Conservation (phyloP, 2,888 invertebrate species). For the Eupithecia pulchellata region DNA sequence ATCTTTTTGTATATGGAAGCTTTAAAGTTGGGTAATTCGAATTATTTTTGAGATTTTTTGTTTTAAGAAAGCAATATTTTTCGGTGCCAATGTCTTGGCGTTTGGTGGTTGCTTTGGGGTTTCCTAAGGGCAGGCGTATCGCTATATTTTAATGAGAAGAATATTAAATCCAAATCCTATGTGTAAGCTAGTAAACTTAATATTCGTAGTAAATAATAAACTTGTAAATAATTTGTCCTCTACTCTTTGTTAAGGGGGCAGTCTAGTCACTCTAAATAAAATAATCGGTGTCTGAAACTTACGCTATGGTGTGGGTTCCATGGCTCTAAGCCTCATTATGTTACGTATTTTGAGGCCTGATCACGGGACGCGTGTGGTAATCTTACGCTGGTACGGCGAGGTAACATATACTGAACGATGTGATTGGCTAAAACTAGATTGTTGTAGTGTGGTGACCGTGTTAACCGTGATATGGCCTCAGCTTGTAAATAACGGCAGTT, state of each 20-base stretch:
- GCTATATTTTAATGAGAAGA: constrained; percentile 56
- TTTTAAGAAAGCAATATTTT: constrained; percentile 48
- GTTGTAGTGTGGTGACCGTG: neutral
- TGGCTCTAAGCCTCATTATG: constrained; percentile 58
- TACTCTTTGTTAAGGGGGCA: constrained; percentile 58
- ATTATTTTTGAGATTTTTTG: constrained; percentile 71
- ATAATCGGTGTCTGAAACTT: constrained; percentile 54
- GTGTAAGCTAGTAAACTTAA: constrained; percentile 74
- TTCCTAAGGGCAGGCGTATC: constrained; percentile 59
- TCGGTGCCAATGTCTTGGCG: constrained; percentile 62
- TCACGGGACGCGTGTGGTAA: neutral
- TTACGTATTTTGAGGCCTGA: constrained; percentile 7
- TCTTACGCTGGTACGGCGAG: neutral
- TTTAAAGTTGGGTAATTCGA: constrained; percentile 59
- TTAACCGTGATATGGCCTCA: constrained; percentile 32
- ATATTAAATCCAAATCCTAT: constrained; percentile 58
- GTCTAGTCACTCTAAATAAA: constrained; percentile 78
- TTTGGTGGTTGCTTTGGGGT: constrained; percentile 54
- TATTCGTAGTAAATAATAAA: constrained; percentile 74
- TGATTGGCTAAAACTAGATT: constrained; percentile 1
- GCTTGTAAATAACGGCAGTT: constrained; percentile 66
- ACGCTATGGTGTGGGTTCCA: constrained; percentile 40
- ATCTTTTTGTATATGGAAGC: constrained; percentile 62
- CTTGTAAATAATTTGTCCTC: constrained; percentile 58
- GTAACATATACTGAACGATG: neutral